A percentile compares a stretch with the other conserved stretches of the same genome.
Conservation (phyloP, 2,797 vertebrate species). For the Crocidura indochinensis region DNA sequence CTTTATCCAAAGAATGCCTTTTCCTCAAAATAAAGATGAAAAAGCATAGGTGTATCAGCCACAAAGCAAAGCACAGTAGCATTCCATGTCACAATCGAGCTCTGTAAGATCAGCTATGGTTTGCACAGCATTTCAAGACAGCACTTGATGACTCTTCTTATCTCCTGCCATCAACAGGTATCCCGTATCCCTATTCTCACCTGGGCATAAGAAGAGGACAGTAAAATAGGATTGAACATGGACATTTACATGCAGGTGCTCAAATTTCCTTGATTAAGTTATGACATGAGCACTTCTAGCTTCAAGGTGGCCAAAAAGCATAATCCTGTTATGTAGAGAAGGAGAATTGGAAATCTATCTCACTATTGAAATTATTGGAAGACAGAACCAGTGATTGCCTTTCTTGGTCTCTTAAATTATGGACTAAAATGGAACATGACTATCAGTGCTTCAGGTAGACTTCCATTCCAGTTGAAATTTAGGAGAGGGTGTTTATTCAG, state of each 20-base stretch:
- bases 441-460: not conserved
- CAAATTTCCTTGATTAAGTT: not conserved
- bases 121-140: not conserved
- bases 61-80: too few relatives aligned
- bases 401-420: not conserved
- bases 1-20: too few relatives aligned
- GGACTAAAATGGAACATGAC: too few relatives aligned
- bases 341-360: not conserved
- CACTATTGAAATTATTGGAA: not conserved
- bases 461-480: not conserved
- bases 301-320: not conserved
- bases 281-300: not conserved
- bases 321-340: not conserved
- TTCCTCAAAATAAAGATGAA: too few relatives aligned
- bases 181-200: not conserved
- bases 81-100: too few relatives aligned
- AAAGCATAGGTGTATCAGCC: not conserved
- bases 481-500: not conserved
- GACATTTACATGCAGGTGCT: not conserved
- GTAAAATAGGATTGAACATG: not conserved
- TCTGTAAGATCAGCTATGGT: not conserved
- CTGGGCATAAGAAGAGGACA: not conserved
- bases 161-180: fast-evolving
- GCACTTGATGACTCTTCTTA: not conserved
- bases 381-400: not conserved